A percentile compares a stretch with the other conserved stretches of the same genome.
Evolutionary conservation across 2,888 invertebrate genomes (phyloP).

Genomic region (Cetonia aurata): DNA sequence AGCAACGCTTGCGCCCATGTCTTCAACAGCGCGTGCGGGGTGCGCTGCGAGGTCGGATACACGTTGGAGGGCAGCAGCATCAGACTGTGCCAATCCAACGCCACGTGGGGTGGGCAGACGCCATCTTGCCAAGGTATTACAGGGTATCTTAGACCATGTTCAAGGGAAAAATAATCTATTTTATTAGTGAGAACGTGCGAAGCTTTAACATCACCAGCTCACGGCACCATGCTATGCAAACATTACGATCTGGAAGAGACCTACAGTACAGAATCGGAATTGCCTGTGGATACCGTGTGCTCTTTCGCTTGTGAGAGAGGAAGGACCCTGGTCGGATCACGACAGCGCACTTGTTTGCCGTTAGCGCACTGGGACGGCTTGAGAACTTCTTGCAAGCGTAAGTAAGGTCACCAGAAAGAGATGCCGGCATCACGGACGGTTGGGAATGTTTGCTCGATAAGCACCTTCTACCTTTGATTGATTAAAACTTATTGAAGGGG

Average conservation of each 20-base stretch:
- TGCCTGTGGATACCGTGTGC: slow-evolving; percentile 76
- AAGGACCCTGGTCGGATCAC: slow-evolving; percentile 74
- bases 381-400: slow-evolving; percentile 75
- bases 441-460: slow-evolving; percentile 13
- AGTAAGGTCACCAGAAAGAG: slow-evolving; percentile 47
- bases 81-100: slow-evolving; percentile 74
- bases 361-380: slow-evolving; percentile 79
- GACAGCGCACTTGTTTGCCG: slow-evolving; percentile 74
- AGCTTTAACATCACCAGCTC: slow-evolving; percentile 68
- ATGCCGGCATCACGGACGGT: neutral
- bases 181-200: slow-evolving; percentile 75
- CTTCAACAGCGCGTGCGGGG: slow-evolving; percentile 78
- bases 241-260: slow-evolving; percentile 64
- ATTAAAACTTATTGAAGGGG: too few species aligned
- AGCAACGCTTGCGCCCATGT: slow-evolving; percentile 73
- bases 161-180: neutral
- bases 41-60: slow-evolving; percentile 76
- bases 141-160: neutral
- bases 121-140: slow-evolving; percentile 72
- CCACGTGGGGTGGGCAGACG: slow-evolving; percentile 76
- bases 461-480: too few species aligned
- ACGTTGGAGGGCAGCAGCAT: slow-evolving; percentile 68
- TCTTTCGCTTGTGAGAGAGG: slow-evolving; percentile 75
- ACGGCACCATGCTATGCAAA: slow-evolving; percentile 71
- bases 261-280: slow-evolving; percentile 59